These are phyloP conservation scores for Danio kyathit DNA, from an alignment of 2,797 vertebrate species.

Conservation along the genomic window DNA sequence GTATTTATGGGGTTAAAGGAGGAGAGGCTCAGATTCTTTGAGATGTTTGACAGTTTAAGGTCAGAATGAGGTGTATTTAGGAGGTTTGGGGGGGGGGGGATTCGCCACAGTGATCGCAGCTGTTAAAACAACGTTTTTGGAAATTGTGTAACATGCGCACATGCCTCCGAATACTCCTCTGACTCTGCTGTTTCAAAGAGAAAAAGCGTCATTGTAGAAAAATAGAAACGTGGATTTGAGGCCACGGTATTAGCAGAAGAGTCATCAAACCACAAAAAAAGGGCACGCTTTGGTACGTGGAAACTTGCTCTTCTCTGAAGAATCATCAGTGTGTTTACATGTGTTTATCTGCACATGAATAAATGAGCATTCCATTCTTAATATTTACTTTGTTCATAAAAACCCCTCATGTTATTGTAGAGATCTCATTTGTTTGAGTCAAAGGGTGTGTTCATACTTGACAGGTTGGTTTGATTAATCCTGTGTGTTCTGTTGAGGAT, in stretches of 20 bases:
- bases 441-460: no score
- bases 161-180: conserved; percentile 10
- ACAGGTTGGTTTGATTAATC: no score
- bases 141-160: conserved; percentile 58
- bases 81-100: not conserved
- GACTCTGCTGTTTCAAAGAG: conserved; percentile 45
- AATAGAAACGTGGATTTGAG: not conserved
- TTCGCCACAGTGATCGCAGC: conserved; percentile 66
- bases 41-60: conserved; percentile 7
- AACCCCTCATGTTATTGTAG: not conserved
- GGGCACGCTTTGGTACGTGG: not conserved
- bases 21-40: not conserved
- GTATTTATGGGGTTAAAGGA: not conserved
- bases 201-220: conserved; percentile 39
- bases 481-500: no score
- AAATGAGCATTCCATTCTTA: not conserved
- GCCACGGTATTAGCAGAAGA: conserved; percentile 42
- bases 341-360: not conserved
- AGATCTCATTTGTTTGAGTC: not conserved
- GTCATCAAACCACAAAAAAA: not conserved
- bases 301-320: not conserved
- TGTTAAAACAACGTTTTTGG: conserved; percentile 74
- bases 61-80: not conserved
- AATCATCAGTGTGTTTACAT: not conserved
- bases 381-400: not conserved